Evolutionary conservation across 2,113 vertebrate genomes (phyloP).

Genomic region (Cyprinus carpio): DNA sequence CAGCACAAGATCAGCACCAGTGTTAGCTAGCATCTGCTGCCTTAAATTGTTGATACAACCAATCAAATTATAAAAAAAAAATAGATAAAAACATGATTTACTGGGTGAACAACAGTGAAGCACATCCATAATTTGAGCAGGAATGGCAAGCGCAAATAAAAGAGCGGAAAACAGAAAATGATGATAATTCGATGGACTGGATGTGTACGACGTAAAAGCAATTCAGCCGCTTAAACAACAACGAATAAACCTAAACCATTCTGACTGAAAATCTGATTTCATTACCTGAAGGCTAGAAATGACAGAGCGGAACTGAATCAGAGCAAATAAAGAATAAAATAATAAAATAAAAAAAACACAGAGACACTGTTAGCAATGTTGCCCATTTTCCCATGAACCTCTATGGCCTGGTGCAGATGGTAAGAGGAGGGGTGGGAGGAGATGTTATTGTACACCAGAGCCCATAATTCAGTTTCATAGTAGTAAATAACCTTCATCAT

Average conservation of each 20-base stretch:
- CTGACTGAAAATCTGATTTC: not conserved
- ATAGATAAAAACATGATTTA: not conserved
- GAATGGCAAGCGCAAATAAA: not conserved
- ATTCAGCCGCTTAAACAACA: not conserved
- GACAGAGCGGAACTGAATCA: not conserved
- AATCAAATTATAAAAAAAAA: not conserved
- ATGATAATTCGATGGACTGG: not conserved
- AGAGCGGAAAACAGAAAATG: not conserved
- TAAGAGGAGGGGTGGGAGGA: slow-evolving; percentile 52
- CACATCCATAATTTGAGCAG: not conserved
- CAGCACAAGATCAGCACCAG: not conserved
- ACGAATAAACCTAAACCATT: not conserved
- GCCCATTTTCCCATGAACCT: slow-evolving; percentile 90
- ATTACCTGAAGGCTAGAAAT: not conserved
- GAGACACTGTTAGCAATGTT: slow-evolving; percentile 80
- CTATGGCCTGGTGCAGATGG: slow-evolving; percentile 73
- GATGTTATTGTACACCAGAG: slow-evolving; percentile 68
- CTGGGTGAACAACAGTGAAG: not conserved
- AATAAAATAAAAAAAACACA: not conserved
- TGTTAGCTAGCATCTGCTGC: not conserved
- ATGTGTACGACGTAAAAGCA: not conserved
- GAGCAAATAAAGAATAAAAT: not conserved
- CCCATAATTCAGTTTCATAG: slow-evolving; percentile 64
- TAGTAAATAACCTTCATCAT: slow-evolving; percentile 25
- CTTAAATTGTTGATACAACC: not conserved